Evolutionary conservation across 1,140 invertebrate genomes (phyloP).

Genomic region (Lucilia cuprina): DNA sequence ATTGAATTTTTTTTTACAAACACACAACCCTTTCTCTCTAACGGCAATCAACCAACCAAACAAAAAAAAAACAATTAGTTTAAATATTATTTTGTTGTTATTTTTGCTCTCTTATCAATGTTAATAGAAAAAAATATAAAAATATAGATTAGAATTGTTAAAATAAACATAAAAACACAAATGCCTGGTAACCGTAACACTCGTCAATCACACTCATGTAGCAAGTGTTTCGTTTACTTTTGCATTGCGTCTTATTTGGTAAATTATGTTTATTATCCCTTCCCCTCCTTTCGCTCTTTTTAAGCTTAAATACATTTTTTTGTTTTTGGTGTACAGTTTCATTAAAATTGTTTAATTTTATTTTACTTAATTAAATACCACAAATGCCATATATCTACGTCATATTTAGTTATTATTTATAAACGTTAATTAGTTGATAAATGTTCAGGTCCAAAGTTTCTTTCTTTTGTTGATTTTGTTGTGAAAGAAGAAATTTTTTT

Average conservation of each 20-base stretch:
- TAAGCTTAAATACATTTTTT: neutral
- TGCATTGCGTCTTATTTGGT: neutral
- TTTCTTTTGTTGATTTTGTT: neutral
- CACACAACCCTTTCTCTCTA: neutral
- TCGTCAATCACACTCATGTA: too few species aligned
- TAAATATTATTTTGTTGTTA: neutral
- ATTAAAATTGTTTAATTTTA: too few species aligned
- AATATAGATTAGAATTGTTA: neutral
- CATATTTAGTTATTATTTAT: neutral
- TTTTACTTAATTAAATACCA: neutral
- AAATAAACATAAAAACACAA: neutral
- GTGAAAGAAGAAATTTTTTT: neutral
- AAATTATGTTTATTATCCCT: neutral
- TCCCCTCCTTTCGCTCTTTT: neutral
- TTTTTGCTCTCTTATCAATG: neutral
- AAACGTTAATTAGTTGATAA: neutral
- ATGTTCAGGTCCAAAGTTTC: neutral
- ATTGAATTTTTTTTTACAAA: conserved; percentile 5
- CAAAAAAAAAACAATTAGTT: neutral
- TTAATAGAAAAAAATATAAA: neutral
- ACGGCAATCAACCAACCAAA: neutral
- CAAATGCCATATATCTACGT: neutral
- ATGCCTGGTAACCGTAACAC: neutral
- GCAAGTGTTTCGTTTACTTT: neutral
- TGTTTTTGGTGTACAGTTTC: too few species aligned